phyloP scores from a whole-genome alignment of 2,797 vertebrate species.

The Gymnothorax reevesii region DNA sequence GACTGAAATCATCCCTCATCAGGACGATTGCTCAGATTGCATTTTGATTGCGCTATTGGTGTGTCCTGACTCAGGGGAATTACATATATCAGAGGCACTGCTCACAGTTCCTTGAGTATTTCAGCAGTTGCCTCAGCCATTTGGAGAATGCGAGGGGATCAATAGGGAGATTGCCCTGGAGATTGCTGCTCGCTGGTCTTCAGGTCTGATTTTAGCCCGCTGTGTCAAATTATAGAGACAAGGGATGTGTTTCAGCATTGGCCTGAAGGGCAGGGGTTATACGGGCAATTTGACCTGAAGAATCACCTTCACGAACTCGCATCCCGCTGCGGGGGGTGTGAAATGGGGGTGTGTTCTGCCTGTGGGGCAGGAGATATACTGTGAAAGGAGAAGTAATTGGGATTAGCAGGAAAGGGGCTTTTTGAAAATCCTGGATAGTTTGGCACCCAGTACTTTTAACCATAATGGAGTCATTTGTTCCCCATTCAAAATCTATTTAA shows the following conservation, averaged over 20 bases:
- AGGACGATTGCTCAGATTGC: constrained; percentile 7
- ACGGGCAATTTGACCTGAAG: constrained; percentile 46
- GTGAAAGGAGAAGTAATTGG: constrained; percentile 18
- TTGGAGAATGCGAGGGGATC: constrained; percentile 39
- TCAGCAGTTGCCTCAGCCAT: constrained; percentile 63
- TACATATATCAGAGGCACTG: constrained; percentile 51
- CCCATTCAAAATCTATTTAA: too few relatives aligned
- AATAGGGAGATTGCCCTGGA: constrained; percentile 22
- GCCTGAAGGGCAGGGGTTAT: constrained; percentile 47
- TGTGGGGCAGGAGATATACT: background rate
- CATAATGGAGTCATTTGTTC: too few relatives aligned
- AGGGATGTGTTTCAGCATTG: constrained; percentile 42
- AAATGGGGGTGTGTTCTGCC: constrained; percentile 20
- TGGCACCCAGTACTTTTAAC: background rate
- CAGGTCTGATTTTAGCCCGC: constrained; percentile 20
- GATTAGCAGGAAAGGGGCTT: background rate
- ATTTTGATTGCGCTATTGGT: constrained; percentile 22
- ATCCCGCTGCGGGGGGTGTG: constrained; percentile 30
- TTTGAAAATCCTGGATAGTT: background rate
- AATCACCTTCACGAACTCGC: constrained; percentile 44
- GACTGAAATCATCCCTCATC: background rate
- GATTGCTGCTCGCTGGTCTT: constrained; percentile 28
- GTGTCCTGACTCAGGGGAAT: constrained; percentile 32
- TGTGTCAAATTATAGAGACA: constrained; percentile 39
- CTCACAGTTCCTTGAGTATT: constrained; percentile 60